Evolutionary conservation across 2,797 vertebrate genomes (phyloP), one percentile per base, ranked within the genome.

Genomic region (Geotrypetes seraphini): DNA sequence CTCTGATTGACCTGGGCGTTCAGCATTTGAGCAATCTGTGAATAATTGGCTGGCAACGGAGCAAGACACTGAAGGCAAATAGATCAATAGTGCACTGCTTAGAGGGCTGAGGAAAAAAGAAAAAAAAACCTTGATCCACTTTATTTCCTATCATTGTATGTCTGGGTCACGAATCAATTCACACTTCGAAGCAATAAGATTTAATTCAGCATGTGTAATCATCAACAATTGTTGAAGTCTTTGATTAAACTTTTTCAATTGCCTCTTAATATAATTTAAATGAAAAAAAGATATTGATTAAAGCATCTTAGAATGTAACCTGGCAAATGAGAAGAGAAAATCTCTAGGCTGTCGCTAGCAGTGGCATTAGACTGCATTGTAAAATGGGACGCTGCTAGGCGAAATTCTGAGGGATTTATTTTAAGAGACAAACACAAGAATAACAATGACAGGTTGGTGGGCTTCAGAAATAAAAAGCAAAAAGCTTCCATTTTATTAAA

Each of bases 181-280:
- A 39, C 27, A 33, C 20, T 12, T 32, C 25, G 17, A 10, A 53
- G 41, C 5, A 22, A 11, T n/a, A 39, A 41, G 27, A 52, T 47
- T 24, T 55, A 53, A 60, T 43, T 50, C 34, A 37, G 5, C 27
- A 31, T 15, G 23, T 16, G 20, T 23, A 56, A 64, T 57, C 31
- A 61, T 19, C 16, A 45, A 22, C 36, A 49, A 41, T 36, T 22
- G 5, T 45, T 54, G 12, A 57, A 36, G 12, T 8, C 46, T 55
- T 57, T 53, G 60, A 59, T 33, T 54, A 59, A 63, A 60, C 36
- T 32, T 57, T n/a, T 43, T 43, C 28, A 39, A 47, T 25, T 53
- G 25, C 30, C 44, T 40, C 22, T 62, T 60, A 49, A 19, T 47
- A 39, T 12, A 47, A 28, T 50, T 40, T 40, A 65, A 57, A 53